A percentile compares a stretch with the other conserved stretches of the same genome.
These are phyloP conservation scores for Abrostola tripartita DNA, from an alignment of 2,888 invertebrate species.

Conservation along the genomic window DNA sequence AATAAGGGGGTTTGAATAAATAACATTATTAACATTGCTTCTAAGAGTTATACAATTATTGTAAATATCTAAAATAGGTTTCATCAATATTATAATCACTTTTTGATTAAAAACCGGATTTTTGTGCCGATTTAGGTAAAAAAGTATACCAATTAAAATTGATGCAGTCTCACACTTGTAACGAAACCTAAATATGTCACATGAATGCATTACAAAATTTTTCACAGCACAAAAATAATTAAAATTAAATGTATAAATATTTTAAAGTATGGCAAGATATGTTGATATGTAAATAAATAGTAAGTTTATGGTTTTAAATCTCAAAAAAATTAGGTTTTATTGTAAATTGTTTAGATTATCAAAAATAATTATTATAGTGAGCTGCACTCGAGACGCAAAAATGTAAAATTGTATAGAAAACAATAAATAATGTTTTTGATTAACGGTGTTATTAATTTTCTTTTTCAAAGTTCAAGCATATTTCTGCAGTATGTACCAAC, in stretches of 20 bases:
- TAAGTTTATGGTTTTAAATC: constrained; percentile 60
- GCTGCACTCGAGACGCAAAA: constrained; percentile 76
- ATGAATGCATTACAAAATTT: constrained; percentile 35
- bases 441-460: constrained; percentile 64
- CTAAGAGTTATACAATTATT: too few species aligned
- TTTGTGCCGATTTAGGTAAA: too few species aligned
- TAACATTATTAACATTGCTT: too few species aligned
- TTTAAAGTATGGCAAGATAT: constrained; percentile 58
- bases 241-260: constrained; percentile 48
- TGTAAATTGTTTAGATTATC: constrained; percentile 69
- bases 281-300: constrained; percentile 75
- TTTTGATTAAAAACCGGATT: too few species aligned
- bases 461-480: not conserved
- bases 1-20: too few species aligned
- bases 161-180: constrained; percentile 45
- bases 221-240: constrained; percentile 38
- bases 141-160: constrained; percentile 23
- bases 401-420: constrained; percentile 82
- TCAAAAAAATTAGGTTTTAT: constrained; percentile 56
- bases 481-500: not conserved
- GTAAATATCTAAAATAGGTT: too few species aligned
- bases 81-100: too few species aligned
- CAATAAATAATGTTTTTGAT: constrained; percentile 84
- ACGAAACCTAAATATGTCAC: constrained; percentile 27
- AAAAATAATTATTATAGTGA: constrained; percentile 70